Conservation (phyloP, 2,797 vertebrate genomes). For the Pteronotus mesoamericanus region DNA sequence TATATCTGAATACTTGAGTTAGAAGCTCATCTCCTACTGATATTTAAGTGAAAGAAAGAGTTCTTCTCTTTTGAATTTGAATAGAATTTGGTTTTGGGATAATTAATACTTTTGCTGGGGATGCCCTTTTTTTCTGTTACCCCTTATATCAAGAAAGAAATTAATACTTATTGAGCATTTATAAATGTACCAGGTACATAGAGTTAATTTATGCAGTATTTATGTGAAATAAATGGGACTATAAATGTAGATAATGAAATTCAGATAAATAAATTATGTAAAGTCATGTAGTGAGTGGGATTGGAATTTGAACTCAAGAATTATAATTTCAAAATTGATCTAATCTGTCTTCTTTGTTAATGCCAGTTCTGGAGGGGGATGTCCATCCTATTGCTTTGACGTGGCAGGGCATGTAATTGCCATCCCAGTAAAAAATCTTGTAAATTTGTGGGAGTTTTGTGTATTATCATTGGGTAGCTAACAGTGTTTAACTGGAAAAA, state of each 20-base stretch:
- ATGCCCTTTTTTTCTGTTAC: neutral
- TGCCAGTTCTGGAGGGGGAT: neutral
- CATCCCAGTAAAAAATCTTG: neutral
- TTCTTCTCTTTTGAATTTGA: too few species aligned
- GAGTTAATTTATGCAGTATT: slow-evolving; percentile 5
- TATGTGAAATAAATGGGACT: neutral
- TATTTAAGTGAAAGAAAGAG: neutral
- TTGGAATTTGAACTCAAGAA: neutral
- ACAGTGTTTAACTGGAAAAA: neutral
- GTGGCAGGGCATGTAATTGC: neutral
- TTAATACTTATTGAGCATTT: neutral
- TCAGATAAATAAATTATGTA: neutral
- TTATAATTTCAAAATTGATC: slow-evolving; percentile 17
- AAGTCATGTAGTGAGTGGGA: neutral
- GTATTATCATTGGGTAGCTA: neutral
- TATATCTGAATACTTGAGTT: slow-evolving; percentile 18
- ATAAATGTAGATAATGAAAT: neutral
- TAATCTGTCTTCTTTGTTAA: neutral
- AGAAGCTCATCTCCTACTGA: neutral
- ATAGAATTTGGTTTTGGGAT: neutral
- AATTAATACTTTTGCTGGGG: neutral
- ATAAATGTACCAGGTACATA: neutral
- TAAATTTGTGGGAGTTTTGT: neutral
- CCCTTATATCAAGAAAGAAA: neutral
- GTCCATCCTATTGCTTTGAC: neutral